phyloP scores from a whole-genome alignment of 2,113 vertebrate genomes.

The Spea multiplicata region DNA sequence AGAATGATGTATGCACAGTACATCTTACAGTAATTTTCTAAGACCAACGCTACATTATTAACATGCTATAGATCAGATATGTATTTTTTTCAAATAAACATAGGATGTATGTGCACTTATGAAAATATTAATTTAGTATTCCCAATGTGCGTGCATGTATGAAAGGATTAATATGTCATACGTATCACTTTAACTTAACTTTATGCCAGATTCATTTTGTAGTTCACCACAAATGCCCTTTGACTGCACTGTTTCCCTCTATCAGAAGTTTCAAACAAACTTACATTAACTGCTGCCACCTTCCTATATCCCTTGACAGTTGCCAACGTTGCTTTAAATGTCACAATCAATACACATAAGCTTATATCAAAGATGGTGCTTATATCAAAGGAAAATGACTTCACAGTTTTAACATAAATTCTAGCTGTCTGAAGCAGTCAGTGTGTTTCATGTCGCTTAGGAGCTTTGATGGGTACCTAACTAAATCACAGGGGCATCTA shows the following conservation, averaged over 20 bases:
- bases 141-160: slow-evolving; percentile 10
- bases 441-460: slow-evolving; percentile 17
- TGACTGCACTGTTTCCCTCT: slow-evolving; percentile 25
- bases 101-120: neutral
- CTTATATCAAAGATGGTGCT: neutral
- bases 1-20: neutral
- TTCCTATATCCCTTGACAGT: neutral
- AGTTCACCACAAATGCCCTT: slow-evolving; percentile 16
- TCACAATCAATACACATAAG: slow-evolving; percentile 17
- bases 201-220: neutral
- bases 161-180: slow-evolving; percentile 18
- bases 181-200: slow-evolving; percentile 12
- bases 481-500: neutral
- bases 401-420: slow-evolving; percentile 6
- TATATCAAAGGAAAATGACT: slow-evolving; percentile 24
- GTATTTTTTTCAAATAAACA: slow-evolving; percentile 22
- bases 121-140: slow-evolving; percentile 32
- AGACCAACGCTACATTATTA: neutral
- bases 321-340: slow-evolving; percentile 5
- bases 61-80: slow-evolving; percentile 20
- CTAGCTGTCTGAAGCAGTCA: slow-evolving; percentile 10
- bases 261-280: neutral
- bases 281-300: slow-evolving; percentile 1
- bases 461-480: neutral
- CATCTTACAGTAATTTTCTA: neutral